phyloP scores from a whole-genome alignment of 2,113 vertebrate species.

The Hepsetus odoe region DNA sequence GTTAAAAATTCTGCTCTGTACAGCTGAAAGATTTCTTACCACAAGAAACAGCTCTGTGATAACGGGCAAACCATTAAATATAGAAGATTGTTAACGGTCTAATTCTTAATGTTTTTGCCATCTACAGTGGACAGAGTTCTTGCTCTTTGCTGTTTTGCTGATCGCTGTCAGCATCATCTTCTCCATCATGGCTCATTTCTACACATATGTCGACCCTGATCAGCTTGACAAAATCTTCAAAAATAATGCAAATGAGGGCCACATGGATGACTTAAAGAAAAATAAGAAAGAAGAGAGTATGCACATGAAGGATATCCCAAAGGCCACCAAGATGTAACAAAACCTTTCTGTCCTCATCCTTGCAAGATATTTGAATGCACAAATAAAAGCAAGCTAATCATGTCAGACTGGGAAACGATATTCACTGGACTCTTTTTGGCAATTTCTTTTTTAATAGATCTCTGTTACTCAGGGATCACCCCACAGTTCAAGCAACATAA shows the following conservation, averaged over 20 bases:
- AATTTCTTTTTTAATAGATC: background rate
- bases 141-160: constrained; percentile 88
- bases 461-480: constrained; percentile 10
- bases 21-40: background rate
- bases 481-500: constrained; percentile 21
- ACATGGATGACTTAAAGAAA: constrained; percentile 42
- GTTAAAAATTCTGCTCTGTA: background rate
- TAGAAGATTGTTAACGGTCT: background rate
- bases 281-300: constrained; percentile 30
- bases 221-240: constrained; percentile 67
- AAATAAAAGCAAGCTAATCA: constrained; percentile 25
- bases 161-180: constrained; percentile 88
- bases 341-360: background rate
- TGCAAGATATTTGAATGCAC: background rate
- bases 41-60: background rate
- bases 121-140: constrained; percentile 93
- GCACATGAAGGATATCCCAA: constrained; percentile 36
- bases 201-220: constrained; percentile 82
- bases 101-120: background rate
- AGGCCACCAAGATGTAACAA: constrained; percentile 79
- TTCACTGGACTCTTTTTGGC: background rate
- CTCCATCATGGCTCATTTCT: constrained; percentile 93
- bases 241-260: constrained; percentile 57
- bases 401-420: background rate
- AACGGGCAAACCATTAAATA: background rate